Evolutionary conservation across 2,797 vertebrate species (phyloP), one percentile per base, ranked within the genome.

Genomic region (Eulemur albifrons): DNA sequence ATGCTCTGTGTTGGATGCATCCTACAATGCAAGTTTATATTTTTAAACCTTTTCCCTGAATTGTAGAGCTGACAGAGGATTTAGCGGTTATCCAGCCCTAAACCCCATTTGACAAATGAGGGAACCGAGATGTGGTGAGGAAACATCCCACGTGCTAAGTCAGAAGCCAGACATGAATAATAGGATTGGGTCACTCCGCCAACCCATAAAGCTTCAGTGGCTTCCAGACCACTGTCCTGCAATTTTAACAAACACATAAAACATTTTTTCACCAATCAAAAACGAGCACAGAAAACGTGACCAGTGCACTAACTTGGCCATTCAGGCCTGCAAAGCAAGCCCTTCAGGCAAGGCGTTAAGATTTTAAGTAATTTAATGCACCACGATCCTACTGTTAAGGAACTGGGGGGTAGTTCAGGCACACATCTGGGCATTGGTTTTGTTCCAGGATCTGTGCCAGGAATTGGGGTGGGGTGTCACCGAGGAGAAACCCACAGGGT

Each of bases 361-460:
- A 59, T 88, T 43, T 43, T 79, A 94, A 93, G 82, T 75, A 83
- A 82, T 86, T 86, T 69, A 85, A 9, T 2, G 45, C 35, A 45
- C 30, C 15, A 48, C 32, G 61, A 10, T 10, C 79, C 95, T 48
- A 40, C 25, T 81, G 59, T 2, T 57, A 27, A 65, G 10, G 40
- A 59, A 88, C 35, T 20, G 13, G 43, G 50, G 13, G 43, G 35
- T 25, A 10, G 67, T n/a, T 69, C 13, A 17, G 50, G 57, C 63
- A 38, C 85, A 84, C 77, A 59, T 35, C 77, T 82, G 79, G 69
- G 43, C 87, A 88, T 15, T 35, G 32, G 15, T 0, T 27, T 59
- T 21, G 4, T 30, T 69, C 48, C 69, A 73, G 90, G 35, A 13
- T 70, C 72, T 81, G 32, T 18, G 17, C 85, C 67, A 85, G 18